Base-by-base conservation (phyloP, 1,140 invertebrate species). In the Schlechtendalia chinensis region DNA sequence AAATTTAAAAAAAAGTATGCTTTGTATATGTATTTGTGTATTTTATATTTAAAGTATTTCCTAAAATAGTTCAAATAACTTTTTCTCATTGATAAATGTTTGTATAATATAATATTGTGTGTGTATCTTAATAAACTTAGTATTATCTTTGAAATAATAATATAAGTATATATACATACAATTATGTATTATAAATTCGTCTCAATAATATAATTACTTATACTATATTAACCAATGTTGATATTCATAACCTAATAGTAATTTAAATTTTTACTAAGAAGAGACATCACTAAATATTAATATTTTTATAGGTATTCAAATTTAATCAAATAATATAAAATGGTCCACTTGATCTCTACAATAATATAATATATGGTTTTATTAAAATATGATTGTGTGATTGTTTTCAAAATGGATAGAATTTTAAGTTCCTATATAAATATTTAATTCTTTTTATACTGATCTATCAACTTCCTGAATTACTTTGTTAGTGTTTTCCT, bases 381-480 rank as follows among this genome's bases (percentile, higher is more conserved):
- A 14, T 77, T 61, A 27, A 77, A 27, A 11, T 45, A 29, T 75
- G 19, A 58, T 39, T n/a, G 54, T 77, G 29, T 74, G 54, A 45
- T 77, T 77, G n/a, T 77, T 77, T 75, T 77, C 29, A 22, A 27
- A 39, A 69, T 14, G 59, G 32, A 11, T 77, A 74, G 71, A 29
- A 58, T 77, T 69, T 61, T 79, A 79, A 63, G 75, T 79, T 79
- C 75, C 75, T 79, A 79, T 79, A 56, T 77, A 39, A 32, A 59
- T 77, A 79, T 61, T 79, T 24, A 47, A 17, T 29, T 32, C 5
- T 79, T 79, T 79, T 63, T 79, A 27, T 29, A 24, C 47, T 27
- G 19, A 50, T 63, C 58, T 77, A 24, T 59, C 27, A 58, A 39
- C 17, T 79, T 79, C 75, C 45, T 63, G 56, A 11, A 24, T 32